These are phyloP conservation scores for Dallia pectoralis DNA, from an alignment of 2,797 vertebrate species.

Conservation along the genomic window DNA sequence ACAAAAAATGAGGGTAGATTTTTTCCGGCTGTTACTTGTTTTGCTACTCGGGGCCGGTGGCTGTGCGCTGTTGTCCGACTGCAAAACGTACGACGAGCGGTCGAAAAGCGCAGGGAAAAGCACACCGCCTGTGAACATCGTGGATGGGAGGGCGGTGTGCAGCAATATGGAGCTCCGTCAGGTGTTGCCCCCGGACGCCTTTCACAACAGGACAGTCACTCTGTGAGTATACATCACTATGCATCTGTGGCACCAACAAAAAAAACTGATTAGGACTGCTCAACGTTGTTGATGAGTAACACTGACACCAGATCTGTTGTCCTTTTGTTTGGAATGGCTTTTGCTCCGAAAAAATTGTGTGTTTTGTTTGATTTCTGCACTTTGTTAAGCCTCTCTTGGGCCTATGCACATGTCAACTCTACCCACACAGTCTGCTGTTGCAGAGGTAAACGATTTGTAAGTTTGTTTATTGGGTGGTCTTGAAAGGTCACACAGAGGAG, in stretches of 20 bases:
- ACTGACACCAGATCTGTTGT: too few species aligned
- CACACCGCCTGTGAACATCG: conserved; percentile 37
- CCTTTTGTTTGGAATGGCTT: neutral
- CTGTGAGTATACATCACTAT: conserved; percentile 84
- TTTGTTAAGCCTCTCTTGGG: neutral
- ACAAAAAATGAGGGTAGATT: conserved; percentile 63
- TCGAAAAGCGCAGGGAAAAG: conserved; percentile 64
- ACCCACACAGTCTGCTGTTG: neutral
- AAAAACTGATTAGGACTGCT: too few species aligned
- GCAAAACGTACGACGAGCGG: conserved; percentile 82
- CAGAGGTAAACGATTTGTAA: neutral
- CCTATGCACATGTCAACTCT: neutral
- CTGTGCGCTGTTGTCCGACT: conserved; percentile 72
- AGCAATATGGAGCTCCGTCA: conserved; percentile 88
- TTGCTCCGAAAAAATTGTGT: neutral
- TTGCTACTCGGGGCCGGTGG: conserved; percentile 55
- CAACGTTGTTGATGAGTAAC: neutral
- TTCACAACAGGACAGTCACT: conserved; percentile 89
- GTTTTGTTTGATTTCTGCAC: neutral
- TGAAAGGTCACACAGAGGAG: neutral
- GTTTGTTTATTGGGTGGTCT: neutral
- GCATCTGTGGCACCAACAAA: neutral
- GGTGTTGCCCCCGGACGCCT: conserved; percentile 78
- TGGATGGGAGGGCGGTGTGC: conserved; percentile 83
- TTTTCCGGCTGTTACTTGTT: conserved; percentile 55